These are phyloP conservation scores for Lochmaea capreae DNA, from an alignment of 2,888 invertebrate species.

Conservation along the genomic window DNA sequence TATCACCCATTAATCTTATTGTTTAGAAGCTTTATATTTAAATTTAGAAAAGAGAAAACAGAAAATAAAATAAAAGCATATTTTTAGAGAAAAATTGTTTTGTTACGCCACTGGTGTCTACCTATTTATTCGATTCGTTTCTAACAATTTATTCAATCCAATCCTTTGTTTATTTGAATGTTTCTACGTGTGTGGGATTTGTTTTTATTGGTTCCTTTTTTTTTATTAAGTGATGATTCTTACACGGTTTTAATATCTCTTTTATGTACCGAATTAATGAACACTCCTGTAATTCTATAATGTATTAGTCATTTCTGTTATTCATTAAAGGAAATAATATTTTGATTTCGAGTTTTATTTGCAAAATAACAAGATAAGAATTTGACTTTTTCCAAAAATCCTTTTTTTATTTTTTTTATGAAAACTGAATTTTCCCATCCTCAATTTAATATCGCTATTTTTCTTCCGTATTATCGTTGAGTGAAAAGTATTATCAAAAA, in stretches of 20 bases:
- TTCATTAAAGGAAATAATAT: background rate
- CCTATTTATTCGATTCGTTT: conserved; percentile 5
- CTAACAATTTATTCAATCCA: conserved; percentile 22
- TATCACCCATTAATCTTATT: too few relatives aligned
- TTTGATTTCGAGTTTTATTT: background rate
- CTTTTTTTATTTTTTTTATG: too few relatives aligned
- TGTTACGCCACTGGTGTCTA: background rate
- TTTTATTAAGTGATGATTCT: conserved; percentile 43
- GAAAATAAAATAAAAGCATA: too few relatives aligned
- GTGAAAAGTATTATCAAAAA: too few relatives aligned
- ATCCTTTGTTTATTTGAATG: conserved; percentile 33
- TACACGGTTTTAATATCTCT: conserved; percentile 35
- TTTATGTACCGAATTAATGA: conserved; percentile 30
- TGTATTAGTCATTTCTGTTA: conserved; percentile 18
- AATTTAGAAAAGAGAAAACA: too few relatives aligned
- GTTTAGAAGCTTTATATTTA: too few relatives aligned
- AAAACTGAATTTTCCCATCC: too few relatives aligned
- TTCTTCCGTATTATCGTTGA: too few relatives aligned
- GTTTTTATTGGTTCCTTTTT: conserved; percentile 11
- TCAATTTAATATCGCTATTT: too few relatives aligned
- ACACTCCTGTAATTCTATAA: background rate
- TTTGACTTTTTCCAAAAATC: too few relatives aligned
- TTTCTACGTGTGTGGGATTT: conserved; percentile 36
- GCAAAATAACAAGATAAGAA: too few relatives aligned
- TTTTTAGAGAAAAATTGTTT: background rate